Base-by-base conservation (phyloP, 2,113 vertebrate species). In the Noturus placidus region DNA sequence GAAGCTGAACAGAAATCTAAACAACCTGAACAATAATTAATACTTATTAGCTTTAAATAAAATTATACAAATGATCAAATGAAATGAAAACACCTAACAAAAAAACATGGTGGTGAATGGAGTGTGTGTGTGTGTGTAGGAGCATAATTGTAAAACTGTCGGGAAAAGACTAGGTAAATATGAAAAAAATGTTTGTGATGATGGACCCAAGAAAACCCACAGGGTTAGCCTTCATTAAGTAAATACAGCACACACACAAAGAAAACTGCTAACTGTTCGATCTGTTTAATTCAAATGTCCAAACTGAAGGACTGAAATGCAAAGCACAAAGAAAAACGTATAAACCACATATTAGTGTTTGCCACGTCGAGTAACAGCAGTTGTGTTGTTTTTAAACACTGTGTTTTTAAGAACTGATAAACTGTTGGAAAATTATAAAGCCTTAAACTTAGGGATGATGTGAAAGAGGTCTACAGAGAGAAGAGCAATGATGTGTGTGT, bases 31-130 rank as follows among this genome's bases (percentile, higher is more conserved):
- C 84, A 78, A 78, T 86, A 35, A 79, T 86, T 81, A 52, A 67
- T 80, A 79, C 61, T 80, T 67, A 86, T 33, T 86, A 79, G 46
- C 33, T 27, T 80, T 81, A 86, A 86, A 86, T 86, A 38, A 86
- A 86, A 81, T 57, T 30, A 78, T 80, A 79, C 11, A 11, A 38
- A 38, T 22, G 1, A 76, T 38, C 5, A 81, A 86, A 63, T 38
- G n/a, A 81, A 79, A 78, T 38, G n/a, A 81, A 79, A 78, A n/a
- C 57, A 78, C 65, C 50, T 67, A 54, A 67, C 15, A 5, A 67
- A n/a, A 50, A 52, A 19, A 7, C 9, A 46, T 25, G 33, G 61
- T 69, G 27, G 50, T 79, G 50, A 79, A 30, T 20, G 30, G 25
- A 19, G 35, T 61, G 54, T 52, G 30, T 77, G 33, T 50, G 27